These are phyloP conservation scores for Euspilapteryx auroguttella DNA, from an alignment of 2,888 invertebrate species.

Conservation along the genomic window DNA sequence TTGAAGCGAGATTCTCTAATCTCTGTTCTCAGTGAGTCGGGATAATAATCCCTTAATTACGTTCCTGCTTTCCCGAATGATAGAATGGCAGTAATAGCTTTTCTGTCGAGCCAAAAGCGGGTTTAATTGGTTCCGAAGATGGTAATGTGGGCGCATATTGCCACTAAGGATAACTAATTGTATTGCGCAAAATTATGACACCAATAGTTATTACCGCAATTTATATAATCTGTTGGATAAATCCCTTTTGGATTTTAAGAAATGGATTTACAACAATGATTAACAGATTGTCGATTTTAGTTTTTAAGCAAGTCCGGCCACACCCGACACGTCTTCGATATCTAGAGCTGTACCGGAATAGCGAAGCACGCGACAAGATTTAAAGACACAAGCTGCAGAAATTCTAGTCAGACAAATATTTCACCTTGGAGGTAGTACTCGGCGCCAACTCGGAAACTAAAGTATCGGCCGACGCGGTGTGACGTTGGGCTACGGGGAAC, in stretches of 20 bases:
- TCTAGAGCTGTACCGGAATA: conserved; percentile 15
- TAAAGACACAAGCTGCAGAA: conserved; percentile 22
- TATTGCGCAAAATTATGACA: conserved; percentile 10
- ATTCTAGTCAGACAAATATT: conserved; percentile 38
- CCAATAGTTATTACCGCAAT: conserved; percentile 3
- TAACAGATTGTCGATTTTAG: too few species aligned
- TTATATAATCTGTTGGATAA: too few species aligned
- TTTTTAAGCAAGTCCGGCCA: too few species aligned
- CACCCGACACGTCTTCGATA: conserved; percentile 21
- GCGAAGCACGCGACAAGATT: conserved; percentile 44
- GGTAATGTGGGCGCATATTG: conserved; percentile 13
- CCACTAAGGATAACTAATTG: conserved; percentile 8
- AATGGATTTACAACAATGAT: too few species aligned
- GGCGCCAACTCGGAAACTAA: conserved; percentile 16
- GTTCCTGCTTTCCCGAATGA: conserved; percentile 32
- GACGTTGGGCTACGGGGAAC: conserved; percentile 1
- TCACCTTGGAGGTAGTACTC: conserved; percentile 24
- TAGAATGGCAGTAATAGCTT: conserved; percentile 46
- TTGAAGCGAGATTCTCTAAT: too few species aligned
- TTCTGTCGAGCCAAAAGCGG: conserved; percentile 28
- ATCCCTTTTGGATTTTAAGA: too few species aligned
- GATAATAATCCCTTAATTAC: conserved; percentile 44
- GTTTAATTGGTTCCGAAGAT: conserved; percentile 25
- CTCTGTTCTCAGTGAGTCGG: too few species aligned
- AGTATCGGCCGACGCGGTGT: conserved; percentile 1